Percentiles rank a stretch among this genome's conserved stretches.
Evolutionary conservation across 30 jellyfish, hydroid and myxozoan species (phyloP).

Genomic region (Hydra vulgaris): DNA sequence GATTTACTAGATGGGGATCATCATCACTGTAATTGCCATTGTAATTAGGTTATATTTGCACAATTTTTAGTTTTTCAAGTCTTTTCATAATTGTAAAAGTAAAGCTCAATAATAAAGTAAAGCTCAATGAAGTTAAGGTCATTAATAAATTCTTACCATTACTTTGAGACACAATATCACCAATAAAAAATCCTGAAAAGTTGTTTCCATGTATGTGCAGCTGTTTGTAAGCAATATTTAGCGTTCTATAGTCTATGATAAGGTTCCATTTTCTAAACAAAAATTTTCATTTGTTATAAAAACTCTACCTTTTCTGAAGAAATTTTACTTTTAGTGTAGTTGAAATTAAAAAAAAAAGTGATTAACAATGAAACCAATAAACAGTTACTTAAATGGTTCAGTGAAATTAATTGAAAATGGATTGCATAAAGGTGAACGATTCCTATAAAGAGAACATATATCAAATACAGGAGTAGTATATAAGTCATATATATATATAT

Average conservation of each 20-base stretch:
- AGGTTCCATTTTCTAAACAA: background rate
- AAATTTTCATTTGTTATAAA: too few species aligned
- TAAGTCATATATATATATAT: too few species aligned
- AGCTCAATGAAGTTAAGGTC: background rate
- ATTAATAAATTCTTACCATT: background rate
- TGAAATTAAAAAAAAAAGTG: background rate
- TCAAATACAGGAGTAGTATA: too few species aligned
- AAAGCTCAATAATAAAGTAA: too few species aligned
- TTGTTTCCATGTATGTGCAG: conserved; percentile 4
- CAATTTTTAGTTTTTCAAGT: too few species aligned
- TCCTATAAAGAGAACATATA: conserved; percentile 14
- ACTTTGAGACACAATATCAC: conserved; percentile 1
- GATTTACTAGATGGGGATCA: too few species aligned
- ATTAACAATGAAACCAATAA: background rate
- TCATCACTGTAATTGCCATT: too few species aligned
- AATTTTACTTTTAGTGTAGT: too few species aligned
- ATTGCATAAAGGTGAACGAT: conserved; percentile 8
- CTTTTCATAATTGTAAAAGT: too few species aligned
- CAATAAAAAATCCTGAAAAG: conserved; percentile 15
- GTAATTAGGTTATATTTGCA: too few species aligned
- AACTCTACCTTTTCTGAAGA: too few species aligned
- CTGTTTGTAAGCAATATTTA: conserved; percentile 18
- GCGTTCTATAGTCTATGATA: conserved; percentile 18
- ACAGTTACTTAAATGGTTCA: background rate
- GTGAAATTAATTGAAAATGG: background rate